Conservation (phyloP, 2,888 invertebrate species). For the Tenodera sinensis region DNA sequence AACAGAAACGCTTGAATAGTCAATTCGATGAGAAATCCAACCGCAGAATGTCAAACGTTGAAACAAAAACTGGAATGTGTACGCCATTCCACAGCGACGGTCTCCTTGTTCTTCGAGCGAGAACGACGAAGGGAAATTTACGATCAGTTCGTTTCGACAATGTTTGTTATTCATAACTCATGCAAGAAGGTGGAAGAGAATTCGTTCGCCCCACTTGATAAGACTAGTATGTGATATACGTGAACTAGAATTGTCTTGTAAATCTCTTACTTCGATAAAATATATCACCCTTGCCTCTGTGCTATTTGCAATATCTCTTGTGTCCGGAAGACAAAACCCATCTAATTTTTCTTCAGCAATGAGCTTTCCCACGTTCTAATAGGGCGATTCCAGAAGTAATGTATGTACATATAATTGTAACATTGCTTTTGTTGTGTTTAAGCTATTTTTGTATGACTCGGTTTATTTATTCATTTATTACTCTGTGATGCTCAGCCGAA, state of each 20-base stretch:
- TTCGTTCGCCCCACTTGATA: neutral
- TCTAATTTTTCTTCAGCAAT: neutral
- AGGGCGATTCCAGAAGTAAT: too few species aligned
- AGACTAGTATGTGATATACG: neutral
- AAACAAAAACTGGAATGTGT: neutral
- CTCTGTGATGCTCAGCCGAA: too few species aligned
- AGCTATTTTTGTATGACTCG: too few species aligned
- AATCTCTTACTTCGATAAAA: neutral
- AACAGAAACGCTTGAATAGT: too few species aligned
- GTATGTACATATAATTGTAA: too few species aligned
- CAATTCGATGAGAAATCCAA: neutral
- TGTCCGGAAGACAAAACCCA: neutral
- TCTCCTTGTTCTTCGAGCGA: neutral
- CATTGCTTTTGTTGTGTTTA: too few species aligned
- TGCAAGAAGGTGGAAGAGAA: neutral
- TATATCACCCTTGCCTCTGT: neutral
- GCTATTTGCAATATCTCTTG: neutral
- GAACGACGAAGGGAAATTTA: neutral
- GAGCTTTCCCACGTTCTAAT: neutral
- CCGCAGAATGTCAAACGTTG: neutral
- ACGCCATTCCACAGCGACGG: too few species aligned
- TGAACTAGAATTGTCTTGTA: neutral
- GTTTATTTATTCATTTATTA: too few species aligned
- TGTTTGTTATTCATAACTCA: conserved; percentile 5
- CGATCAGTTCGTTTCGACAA: neutral